A percentile compares a stretch with the other conserved stretches of the same genome.
phyloP scores from a whole-genome alignment of 2,113 vertebrate genomes.

The Tragelaphus buxtoni region DNA sequence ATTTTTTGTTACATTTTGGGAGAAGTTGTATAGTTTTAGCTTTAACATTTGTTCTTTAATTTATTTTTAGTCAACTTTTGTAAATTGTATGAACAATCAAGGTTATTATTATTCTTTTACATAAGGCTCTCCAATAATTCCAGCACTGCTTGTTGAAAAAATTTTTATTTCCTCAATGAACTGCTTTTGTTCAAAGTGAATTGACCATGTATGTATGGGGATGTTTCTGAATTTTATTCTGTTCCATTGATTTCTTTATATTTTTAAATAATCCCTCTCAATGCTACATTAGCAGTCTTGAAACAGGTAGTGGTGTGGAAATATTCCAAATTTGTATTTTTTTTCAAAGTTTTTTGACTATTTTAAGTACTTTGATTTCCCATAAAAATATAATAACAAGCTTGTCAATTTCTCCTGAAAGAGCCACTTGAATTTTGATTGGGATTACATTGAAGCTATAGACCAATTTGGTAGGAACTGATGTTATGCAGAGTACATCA shows the following conservation, averaged over 20 bases:
- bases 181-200: background rate
- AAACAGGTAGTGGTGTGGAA: background rate
- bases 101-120: background rate
- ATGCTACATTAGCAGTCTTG: background rate
- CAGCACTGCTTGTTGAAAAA: background rate
- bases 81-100: background rate
- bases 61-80: background rate
- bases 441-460: background rate
- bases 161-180: background rate
- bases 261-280: background rate
- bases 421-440: background rate
- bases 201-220: background rate
- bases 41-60: background rate
- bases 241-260: background rate
- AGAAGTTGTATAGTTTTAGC: background rate
- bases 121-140: background rate
- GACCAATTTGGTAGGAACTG: background rate
- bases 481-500: background rate
- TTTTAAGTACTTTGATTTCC: background rate
- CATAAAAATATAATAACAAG: background rate
- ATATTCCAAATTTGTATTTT: background rate
- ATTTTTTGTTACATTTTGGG: background rate
- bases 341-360: background rate
- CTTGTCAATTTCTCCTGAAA: background rate
- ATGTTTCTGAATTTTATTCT: background rate